Percentiles rank a stretch among this genome's conserved stretches.
Evolutionary conservation across 2,113 vertebrate species (phyloP).

Genomic region (Eupsittula cactorum): DNA sequence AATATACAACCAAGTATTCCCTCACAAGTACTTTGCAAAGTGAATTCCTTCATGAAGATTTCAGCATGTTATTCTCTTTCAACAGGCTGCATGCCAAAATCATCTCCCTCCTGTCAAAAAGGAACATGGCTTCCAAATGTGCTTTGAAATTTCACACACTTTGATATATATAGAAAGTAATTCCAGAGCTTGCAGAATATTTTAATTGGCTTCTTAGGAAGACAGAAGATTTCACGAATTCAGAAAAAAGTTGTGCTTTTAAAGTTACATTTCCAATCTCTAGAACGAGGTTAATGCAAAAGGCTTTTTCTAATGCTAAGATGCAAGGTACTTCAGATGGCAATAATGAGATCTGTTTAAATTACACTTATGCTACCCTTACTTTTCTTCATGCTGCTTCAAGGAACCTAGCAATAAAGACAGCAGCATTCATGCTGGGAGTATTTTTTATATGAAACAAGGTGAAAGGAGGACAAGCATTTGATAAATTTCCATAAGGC

Average conservation of each 20-base stretch:
- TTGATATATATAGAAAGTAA: not conserved
- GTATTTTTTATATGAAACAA: not conserved
- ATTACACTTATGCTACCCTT: not conserved
- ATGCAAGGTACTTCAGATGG: not conserved
- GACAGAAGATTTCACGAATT: not conserved
- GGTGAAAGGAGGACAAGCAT: slow-evolving; percentile 20
- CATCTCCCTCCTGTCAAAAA: not conserved
- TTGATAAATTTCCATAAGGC: not conserved
- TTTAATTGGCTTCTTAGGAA: not conserved
- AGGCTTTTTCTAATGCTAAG: not conserved
- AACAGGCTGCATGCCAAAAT: not conserved
- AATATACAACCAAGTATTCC: not conserved
- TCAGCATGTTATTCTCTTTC: not conserved
- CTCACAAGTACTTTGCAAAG: not conserved
- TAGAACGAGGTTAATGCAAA: not conserved
- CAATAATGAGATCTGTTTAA: not conserved
- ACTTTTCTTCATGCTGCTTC: not conserved
- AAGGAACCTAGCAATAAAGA: not conserved
- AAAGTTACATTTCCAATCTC: not conserved
- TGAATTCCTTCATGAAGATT: not conserved
- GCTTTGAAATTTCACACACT: not conserved
- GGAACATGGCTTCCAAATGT: not conserved
- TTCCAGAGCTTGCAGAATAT: not conserved
- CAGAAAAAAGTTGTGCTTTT: not conserved
- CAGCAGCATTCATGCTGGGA: not conserved